Conservation (phyloP, 2,797 vertebrate genomes). For the Anisognathus igniventris region DNA sequence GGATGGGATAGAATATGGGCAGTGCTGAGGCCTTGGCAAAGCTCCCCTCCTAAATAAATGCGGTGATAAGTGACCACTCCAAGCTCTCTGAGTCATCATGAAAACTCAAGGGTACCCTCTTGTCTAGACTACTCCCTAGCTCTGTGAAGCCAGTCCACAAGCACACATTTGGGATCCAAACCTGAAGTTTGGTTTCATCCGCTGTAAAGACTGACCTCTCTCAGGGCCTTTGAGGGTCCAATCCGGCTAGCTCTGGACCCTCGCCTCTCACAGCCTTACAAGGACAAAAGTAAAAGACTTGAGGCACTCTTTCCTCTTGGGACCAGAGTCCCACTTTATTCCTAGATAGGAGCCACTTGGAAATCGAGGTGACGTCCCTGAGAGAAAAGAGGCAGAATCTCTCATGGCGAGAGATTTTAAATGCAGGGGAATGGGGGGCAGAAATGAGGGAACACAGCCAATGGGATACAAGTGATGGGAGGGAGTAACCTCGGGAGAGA, state of each 20-base stretch:
- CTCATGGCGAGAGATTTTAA: not conserved
- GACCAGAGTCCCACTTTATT: not conserved
- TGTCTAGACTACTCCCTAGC: not conserved
- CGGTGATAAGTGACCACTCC: not conserved
- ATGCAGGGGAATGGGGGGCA: not conserved
- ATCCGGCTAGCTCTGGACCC: not conserved
- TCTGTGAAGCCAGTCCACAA: not conserved
- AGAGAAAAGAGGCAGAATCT: not conserved
- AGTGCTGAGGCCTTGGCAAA: not conserved
- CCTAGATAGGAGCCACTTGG: not conserved
- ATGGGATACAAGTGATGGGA: not conserved
- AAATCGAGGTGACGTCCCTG: rapidly evolving
- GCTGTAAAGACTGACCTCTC: not conserved
- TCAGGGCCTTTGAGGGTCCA: not conserved
- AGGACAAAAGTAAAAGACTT: not conserved
- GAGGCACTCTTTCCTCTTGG: not conserved
- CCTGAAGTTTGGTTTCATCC: not conserved
- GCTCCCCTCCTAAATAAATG: not conserved
- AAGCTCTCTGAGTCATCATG: not conserved
- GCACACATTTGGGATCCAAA: not conserved
- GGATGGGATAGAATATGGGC: not conserved
- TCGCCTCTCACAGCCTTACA: not conserved
- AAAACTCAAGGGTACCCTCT: not conserved
- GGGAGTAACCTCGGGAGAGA: not conserved
- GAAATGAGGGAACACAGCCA: not conserved